Evolutionary conservation across 2,888 invertebrate species (phyloP), one percentile per base, ranked within the genome.

Genomic region (Deilephila porcellus): DNA sequence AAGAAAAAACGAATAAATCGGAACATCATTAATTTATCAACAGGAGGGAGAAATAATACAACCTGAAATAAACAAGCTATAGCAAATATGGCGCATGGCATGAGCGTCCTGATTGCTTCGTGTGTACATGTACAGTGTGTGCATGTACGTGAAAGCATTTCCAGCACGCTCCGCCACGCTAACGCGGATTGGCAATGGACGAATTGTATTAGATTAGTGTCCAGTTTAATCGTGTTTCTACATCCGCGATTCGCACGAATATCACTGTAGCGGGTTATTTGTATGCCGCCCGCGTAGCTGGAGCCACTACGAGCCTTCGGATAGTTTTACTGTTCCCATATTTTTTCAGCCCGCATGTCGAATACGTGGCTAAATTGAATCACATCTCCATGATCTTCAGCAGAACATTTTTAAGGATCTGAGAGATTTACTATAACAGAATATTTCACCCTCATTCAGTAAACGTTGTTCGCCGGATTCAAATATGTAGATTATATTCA

Each of bases 401-500:
- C 29, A 32, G 59, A 25, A 72, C 25, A 72, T 71, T 60, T 62
- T 14, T n/a, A 37, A 70, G 25, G 45, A 67, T 67, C 52, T 25
- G 45, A 67, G 45, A 71, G 71, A 75, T 75, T 71, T 75, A 74
- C 60, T 59, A 45, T 73, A 67, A 67, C 60, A 72, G 34, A 75
- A 74, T 75, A 75, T 74, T 62, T 67, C 4, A 67, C 52, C 60
- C 75, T 63, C 72, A 64, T 73, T 76, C 63, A 76, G 71, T 72
- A 74, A 74, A 75, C 71, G 60, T 75, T 75, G 74, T 78, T 78
- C 67, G 73, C 45, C 19, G 20, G 29, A 77, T 77, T 77, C 67
- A 73, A 76, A 74, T 80, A 80, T 78, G 77, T 80, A 78, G 76
- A 79, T 82, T 63, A 70, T 74, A 76, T 79, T 75, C 74, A 74